Conservation (phyloP, 2,888 invertebrate genomes). For the Lasius fuliginosus region DNA sequence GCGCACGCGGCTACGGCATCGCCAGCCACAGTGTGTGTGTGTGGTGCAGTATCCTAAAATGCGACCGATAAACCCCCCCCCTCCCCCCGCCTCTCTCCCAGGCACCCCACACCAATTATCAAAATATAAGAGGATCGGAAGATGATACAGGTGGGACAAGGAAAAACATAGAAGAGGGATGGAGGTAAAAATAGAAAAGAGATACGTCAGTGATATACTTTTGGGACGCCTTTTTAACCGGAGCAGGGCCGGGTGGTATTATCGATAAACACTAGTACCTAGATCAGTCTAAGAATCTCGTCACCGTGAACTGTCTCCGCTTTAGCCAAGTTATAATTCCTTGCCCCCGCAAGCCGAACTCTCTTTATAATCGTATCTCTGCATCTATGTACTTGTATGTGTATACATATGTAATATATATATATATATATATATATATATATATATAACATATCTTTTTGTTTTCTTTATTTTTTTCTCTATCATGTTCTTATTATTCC, state of each 20-base stretch:
- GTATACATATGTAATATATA: constrained; percentile 40
- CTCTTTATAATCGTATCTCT: constrained; percentile 65
- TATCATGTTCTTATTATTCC: constrained; percentile 59
- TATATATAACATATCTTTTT: constrained; percentile 56
- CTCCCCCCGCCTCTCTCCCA: constrained; percentile 72
- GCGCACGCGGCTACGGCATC: constrained; percentile 80
- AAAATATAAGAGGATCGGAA: constrained; percentile 70
- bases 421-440: constrained; percentile 46
- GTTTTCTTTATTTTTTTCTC: constrained; percentile 58
- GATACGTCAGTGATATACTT: constrained; percentile 62
- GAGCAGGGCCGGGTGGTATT: constrained; percentile 80
- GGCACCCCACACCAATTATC: constrained; percentile 77
- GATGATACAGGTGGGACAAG: neutral
- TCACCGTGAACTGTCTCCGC: constrained; percentile 86
- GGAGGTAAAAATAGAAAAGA: neutral
- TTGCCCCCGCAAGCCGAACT: constrained; percentile 83
- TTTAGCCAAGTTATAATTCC: constrained; percentile 80
- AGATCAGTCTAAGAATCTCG: constrained; percentile 86
- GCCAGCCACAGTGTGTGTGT: constrained; percentile 82
- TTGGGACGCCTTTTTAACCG: constrained; percentile 78
- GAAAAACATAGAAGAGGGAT: too few relatives aligned
- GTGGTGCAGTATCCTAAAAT: constrained; percentile 84
- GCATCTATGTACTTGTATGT: constrained; percentile 41
- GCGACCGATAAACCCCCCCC: constrained; percentile 79
- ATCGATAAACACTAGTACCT: constrained; percentile 85